Evolutionary conservation across 2,797 vertebrate genomes (phyloP), one percentile per base, ranked within the genome.

Genomic region (Sebastes flavidus): DNA sequence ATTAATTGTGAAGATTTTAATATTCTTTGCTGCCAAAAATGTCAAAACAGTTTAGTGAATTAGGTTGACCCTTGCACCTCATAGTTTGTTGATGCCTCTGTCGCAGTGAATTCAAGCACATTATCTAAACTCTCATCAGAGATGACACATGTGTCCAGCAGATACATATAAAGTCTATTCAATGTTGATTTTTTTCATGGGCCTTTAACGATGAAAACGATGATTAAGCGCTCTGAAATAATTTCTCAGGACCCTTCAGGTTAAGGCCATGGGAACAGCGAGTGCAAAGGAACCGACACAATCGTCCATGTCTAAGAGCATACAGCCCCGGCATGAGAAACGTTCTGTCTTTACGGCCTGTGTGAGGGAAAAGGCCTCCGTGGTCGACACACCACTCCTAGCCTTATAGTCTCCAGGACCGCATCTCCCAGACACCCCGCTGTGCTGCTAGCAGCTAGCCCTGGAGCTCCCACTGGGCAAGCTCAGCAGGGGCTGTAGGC

Each of bases 211-310:
- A 79, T 88, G 58, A 90, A 92, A 91, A 88, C 34, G 27, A 87
- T 85, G 88, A 92, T 90, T 75, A 89, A 90, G 79, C 25, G 22
- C 80, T 81, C 72, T 82, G 67, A 87, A 86, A 87, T 84, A 9
- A 90, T 88, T 95, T 94, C 94, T 94, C 93, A 94, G 91, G 92
- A 92, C 93, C 92, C 89, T 85, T 89, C 55, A 82, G 67, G 56
- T 82, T 85, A 52, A 91, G 94, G 90, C 91, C 92, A 94, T 95
- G 94, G 92, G 94, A 95, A 94, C 83, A 55, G 73, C 72, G 1
- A 32, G 54, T 55, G 83, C 89, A 90, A 88, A 92, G 80, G 58
- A 82, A 25, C 87, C 1, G 1, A 83, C 89, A 93, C 89, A 93
- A 92, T 93, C 89, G 12, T 90, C 85, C 78, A 88, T 86, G 91